Base-by-base conservation (phyloP, 2,113 vertebrate species). In the Melanocharis versteri region DNA sequence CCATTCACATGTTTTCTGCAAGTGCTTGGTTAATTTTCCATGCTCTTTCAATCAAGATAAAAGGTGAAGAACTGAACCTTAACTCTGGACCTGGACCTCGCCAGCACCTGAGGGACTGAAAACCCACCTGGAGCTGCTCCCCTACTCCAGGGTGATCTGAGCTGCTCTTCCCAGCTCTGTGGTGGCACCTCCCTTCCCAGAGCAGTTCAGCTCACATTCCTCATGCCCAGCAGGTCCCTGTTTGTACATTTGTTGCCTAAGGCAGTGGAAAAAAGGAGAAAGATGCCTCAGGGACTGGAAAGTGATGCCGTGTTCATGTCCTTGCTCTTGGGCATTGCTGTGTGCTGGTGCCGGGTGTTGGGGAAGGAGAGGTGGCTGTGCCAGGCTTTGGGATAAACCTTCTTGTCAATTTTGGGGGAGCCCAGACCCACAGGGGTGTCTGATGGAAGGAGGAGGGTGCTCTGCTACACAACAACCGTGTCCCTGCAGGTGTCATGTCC, bases 241-340 rank as follows among this genome's bases (percentile, higher is more conserved):
- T 61, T 90, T 58, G 81, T 85, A 77, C 35, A 12, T 83, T 83
- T 80, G 33, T 95, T 90, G 90, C 90, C 83, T 87, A 58, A 95
- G 87, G 92, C 64, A 22, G 54, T 71, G 71, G 70, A 92, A 93
- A 79, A 95, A 90, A 40, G 45, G 45, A 72, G 31, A 23, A 60
- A 60, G 51, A 23, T 1, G 3, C 87, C 82, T 87, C 30, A 0
- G 87, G 89, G 84, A 61, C 44, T 44, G 44, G 8, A 42, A 87
- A 73, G 65, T 3, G 17, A 83, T 87, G 89, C 58, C 0, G 8
- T 6, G 7, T 45, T 65, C 2, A 0, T 61, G 79, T 61, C 66
- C 45, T 48, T 79, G 61, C 27, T 53, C 50, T 48, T 23, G 69
- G 45, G 22, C n/a, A 1, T 10, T 26, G 27, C 22, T 1, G 3